These are phyloP conservation scores for Virgularia gustaviana DNA, from an alignment of 92 coral and sea anemone species.

Conservation along the genomic window DNA sequence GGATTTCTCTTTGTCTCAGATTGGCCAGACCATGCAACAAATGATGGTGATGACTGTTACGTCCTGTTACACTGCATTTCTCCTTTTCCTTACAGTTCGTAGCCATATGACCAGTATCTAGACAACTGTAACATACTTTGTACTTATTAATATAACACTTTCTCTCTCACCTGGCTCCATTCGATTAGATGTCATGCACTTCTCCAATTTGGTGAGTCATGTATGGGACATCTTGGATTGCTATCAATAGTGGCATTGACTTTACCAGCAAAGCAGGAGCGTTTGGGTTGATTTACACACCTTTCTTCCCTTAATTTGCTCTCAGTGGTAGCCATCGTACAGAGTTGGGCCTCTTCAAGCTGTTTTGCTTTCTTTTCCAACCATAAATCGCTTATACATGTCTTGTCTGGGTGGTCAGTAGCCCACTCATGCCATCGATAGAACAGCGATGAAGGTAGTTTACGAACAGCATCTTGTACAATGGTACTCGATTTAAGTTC, in stretches of 20 bases:
- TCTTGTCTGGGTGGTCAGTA: no score
- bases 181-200: neutral
- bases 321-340: no score
- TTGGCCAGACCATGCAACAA: neutral
- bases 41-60: neutral
- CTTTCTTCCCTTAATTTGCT: no score
- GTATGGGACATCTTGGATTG: constrained; percentile 8
- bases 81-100: constrained; percentile 20
- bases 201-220: constrained; percentile 28
- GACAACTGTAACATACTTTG: constrained; percentile 4
- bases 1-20: neutral
- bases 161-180: constrained; percentile 14
- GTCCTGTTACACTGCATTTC: constrained; percentile 5
- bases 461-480: no score
- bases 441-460: no score
- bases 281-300: no score
- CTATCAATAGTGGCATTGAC: neutral
- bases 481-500: no score
- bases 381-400: no score
- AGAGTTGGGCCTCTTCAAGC: no score
- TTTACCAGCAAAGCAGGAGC: neutral
- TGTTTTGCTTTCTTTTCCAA: no score
- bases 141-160: neutral
- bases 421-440: no score
- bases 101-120: constrained; percentile 25